Conservation (phyloP, 1,140 invertebrate genomes). For the Colletes latitarsis region DNA sequence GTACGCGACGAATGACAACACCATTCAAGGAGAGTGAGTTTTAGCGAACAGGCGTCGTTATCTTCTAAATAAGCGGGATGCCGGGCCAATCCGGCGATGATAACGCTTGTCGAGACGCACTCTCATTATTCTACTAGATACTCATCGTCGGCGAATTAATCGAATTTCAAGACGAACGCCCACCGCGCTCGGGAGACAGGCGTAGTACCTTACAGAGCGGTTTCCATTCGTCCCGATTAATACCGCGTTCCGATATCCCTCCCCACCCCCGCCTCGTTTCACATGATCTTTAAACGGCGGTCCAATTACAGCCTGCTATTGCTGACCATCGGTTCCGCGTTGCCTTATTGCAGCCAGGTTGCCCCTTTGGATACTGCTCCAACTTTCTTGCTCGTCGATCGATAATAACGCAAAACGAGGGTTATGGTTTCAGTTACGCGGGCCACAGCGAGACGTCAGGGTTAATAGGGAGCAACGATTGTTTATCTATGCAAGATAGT, state of each 20-base stretch:
- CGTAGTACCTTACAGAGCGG: background rate
- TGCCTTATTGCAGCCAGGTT: background rate
- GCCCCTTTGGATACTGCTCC: background rate
- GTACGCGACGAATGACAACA: conserved; percentile 66
- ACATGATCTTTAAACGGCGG: background rate
- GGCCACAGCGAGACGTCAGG: no score
- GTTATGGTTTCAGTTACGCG: no score
- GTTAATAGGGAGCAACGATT: no score
- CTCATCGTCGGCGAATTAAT: conserved; percentile 64
- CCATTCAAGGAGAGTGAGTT: conserved; percentile 63
- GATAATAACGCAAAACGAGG: background rate
- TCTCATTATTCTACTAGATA: conserved; percentile 67
- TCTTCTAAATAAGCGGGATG: conserved; percentile 65
- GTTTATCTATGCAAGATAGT: no score
- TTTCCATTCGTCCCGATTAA: conserved; percentile 23
- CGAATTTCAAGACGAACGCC: conserved; percentile 64
- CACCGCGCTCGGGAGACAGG: conserved; percentile 23
- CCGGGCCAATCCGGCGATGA: conserved; percentile 55
- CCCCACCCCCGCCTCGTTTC: background rate
- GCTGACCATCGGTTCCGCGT: background rate
- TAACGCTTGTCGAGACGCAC: conserved; percentile 67
- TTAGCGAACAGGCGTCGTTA: conserved; percentile 67
- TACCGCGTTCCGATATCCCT: background rate
- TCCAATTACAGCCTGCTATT: background rate
- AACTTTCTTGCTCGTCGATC: background rate